Conservation (phyloP, 2,888 invertebrate species). For the Amphipoea oculea region DNA sequence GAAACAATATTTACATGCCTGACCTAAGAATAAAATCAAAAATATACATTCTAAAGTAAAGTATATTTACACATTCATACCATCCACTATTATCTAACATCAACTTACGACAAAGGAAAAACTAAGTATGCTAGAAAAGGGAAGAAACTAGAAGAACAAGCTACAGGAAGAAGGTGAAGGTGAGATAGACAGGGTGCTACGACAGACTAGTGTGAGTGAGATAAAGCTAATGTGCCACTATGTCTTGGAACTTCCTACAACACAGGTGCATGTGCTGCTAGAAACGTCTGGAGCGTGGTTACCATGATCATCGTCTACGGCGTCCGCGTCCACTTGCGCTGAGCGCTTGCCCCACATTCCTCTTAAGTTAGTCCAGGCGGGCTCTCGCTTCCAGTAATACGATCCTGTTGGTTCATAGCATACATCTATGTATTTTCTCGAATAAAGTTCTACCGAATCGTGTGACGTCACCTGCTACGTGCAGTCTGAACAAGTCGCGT, state of each 20-base stretch:
- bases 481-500: background rate
- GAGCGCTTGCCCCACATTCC: constrained; percentile 95
- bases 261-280: constrained; percentile 24
- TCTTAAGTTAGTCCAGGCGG: constrained; percentile 94
- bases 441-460: background rate
- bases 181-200: constrained; percentile 44
- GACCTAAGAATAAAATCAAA: background rate
- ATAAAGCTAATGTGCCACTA: constrained; percentile 53
- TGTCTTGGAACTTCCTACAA: background rate
- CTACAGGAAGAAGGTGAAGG: constrained; percentile 39
- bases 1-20: background rate
- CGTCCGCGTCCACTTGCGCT: constrained; percentile 75
- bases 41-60: background rate
- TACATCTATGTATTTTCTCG: constrained; percentile 39
- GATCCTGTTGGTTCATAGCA: constrained; percentile 88
- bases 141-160: constrained; percentile 50
- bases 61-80: constrained; percentile 32
- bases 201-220: constrained; percentile 54
- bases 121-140: constrained; percentile 25
- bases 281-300: constrained; percentile 65
- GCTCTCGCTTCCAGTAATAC: constrained; percentile 94
- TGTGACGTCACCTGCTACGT: background rate
- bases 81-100: constrained; percentile 50
- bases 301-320: constrained; percentile 81
- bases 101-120: constrained; percentile 33